Base-by-base conservation (phyloP, 2,113 vertebrate genomes). In the Sylvietta virens region DNA sequence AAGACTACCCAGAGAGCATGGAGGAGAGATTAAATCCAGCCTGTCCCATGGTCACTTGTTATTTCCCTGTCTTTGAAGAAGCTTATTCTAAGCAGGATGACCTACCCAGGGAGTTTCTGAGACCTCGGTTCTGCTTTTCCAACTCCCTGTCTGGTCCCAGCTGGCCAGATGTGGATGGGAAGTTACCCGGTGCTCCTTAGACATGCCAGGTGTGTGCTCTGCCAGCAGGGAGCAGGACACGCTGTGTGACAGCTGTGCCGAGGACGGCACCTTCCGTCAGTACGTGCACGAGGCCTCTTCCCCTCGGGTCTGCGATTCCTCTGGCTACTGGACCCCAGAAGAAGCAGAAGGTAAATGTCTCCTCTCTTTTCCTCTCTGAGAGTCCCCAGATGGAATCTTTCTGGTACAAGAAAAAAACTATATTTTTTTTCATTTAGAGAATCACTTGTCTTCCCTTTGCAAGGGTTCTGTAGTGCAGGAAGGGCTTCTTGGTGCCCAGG, bases 281-380 rank as follows among this genome's bases (percentile, higher is more conserved):
- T 99, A 99, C 1, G 99, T 98, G 44, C 83, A 98, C 2, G 96
- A 98, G 50, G 99, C 99, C 31, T 98, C 98, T 5, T 99, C 99
- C 5, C 98, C 98, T 56, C 98, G 99, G 2, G 97, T 98, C 86
- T 99, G 99, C 5, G 99, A 99, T 69, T 99, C 99, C 35, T 99
- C 99, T 1, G 99, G 99, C 50, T 99, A 99, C 97, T 99, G 99
- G 99, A 99, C 99, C 15, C 99, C 99, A 4, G 99, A 99, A 70
- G 99, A 99, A 92, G 99, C 99, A 74, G 98, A 99, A 67, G 99
- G 99, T 99, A 96, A 98, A 97, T 88, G 40, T 40, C 24, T 79
- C 65, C 45, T 81, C 50, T 70, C 28, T 61, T 54, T 35, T 16
- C 7, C 13, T 58, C 19, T 11, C 33, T 39, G 9, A 39, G 39